Evolutionary conservation across 2,888 invertebrate genomes (phyloP).

Genomic region (Enchytraeus crypticus): DNA sequence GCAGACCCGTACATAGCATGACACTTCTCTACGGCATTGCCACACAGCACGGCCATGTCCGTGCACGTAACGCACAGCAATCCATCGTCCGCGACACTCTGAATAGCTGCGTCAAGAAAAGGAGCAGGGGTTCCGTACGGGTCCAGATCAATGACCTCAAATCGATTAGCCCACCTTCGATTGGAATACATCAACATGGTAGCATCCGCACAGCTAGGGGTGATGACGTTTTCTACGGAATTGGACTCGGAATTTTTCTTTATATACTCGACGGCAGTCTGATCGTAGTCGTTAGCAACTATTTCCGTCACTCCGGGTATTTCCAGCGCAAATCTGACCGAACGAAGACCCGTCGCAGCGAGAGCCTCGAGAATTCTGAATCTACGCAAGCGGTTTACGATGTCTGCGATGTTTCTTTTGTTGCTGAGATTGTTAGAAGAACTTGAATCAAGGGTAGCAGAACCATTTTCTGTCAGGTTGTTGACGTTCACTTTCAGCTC

Average conservation of each 20-base stretch:
- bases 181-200: slow-evolving; percentile 53
- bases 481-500: too few relatives aligned
- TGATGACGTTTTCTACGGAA: slow-evolving; percentile 64
- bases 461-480: too few relatives aligned
- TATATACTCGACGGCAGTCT: slow-evolving; percentile 74
- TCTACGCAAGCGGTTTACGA: too few relatives aligned
- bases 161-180: slow-evolving; percentile 57
- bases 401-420: slow-evolving; percentile 30
- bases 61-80: slow-evolving; percentile 89
- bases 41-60: slow-evolving; percentile 86
- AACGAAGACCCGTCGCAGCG: slow-evolving; percentile 87
- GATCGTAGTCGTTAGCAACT: slow-evolving; percentile 82
- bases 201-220: slow-evolving; percentile 71
- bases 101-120: slow-evolving; percentile 59
- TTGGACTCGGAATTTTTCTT: slow-evolving; percentile 69
- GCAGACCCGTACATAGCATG: slow-evolving; percentile 84
- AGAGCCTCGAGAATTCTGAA: slow-evolving; percentile 75
- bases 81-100: slow-evolving; percentile 56
- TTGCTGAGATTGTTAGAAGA: too few relatives aligned
- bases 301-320: slow-evolving; percentile 64
- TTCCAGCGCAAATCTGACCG: slow-evolving; percentile 93
- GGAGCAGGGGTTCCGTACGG: slow-evolving; percentile 91
- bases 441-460: too few relatives aligned
- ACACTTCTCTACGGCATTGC: slow-evolving; percentile 89
- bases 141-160: slow-evolving; percentile 87